Base-by-base conservation (phyloP, 1,140 invertebrate genomes). In the Brachystomella parvula region DNA sequence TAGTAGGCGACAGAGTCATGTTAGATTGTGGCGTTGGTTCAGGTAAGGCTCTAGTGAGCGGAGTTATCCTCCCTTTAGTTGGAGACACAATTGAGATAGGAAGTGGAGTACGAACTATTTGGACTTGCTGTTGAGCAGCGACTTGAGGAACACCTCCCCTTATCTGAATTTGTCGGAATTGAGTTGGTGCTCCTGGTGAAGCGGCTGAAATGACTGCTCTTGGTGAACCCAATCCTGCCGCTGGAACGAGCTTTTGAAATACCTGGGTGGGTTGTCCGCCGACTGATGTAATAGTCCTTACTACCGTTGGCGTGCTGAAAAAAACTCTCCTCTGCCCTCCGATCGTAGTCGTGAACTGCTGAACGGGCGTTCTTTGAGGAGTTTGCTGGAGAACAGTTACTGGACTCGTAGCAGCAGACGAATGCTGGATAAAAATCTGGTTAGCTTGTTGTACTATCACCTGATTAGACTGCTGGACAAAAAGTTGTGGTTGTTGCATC, bases 51-150 rank as follows among this genome's bases (percentile, higher is more conserved):
- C 32, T 32, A 35, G 49, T 26, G 6, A 17, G 49, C 6, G 24
- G 49, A n/a, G 39, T 44, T 24, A 53, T 53, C 6, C 49, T 15
- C 21, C 12, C 12, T 26, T 70, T 70, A 19, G 65, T 57, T 2
- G 69, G 69, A 3, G 69, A 70, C 1, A 70, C 69, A 6, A 70
- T 70, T 2, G 69, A 70, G 31, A 70, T 70, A 9, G 69, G 69
- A 12, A 70, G 35, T 2, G 39, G 56, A 2, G 28, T 24, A 21
- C 44, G 1, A 19, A 31, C 39, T 30, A 56, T 28, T 1, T n/a
- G 17, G n/a, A 47, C 17, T 31, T 35, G 17, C 17, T 64, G 24
- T 32, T 53, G 39, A 39, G 56, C 47, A 2, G 30, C 63, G 3
- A 33, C 30, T 1, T 33, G 24, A 47, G 28, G 47, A 2, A 64